Percentiles rank a stretch among this genome's conserved stretches.
phyloP scores from a whole-genome alignment of 2,888 invertebrate genomes.

The Trachelus iudaicus region DNA sequence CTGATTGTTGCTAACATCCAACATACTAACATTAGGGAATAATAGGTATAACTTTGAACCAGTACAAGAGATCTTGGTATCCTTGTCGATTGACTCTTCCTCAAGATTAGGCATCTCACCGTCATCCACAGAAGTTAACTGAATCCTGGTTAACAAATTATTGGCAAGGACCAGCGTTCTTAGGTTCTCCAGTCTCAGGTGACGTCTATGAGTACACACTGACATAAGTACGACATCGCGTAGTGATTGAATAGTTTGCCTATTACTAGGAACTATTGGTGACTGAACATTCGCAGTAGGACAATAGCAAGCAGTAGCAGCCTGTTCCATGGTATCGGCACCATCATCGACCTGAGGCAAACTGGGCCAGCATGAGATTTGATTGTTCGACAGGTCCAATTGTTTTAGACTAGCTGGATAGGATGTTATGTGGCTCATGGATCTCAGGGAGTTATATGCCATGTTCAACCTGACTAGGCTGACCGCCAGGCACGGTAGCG shows the following conservation, averaged over 20 bases:
- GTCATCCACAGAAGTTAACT: constrained; percentile 84
- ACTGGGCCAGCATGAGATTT: constrained; percentile 91
- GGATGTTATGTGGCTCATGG: constrained; percentile 76
- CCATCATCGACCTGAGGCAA: constrained; percentile 75
- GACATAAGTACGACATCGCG: constrained; percentile 80
- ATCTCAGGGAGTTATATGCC: constrained; percentile 84
- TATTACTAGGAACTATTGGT: constrained; percentile 54
- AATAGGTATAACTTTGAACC: constrained; percentile 70
- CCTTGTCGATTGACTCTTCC: constrained; percentile 66
- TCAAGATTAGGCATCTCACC: constrained; percentile 72
- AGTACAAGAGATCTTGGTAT: constrained; percentile 49
- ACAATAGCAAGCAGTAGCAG: constrained; percentile 80
- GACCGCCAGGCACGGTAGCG: constrained; percentile 91
- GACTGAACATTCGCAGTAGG: constrained; percentile 60
- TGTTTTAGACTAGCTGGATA: constrained; percentile 92
- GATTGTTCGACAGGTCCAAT: constrained; percentile 92
- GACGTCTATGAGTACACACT: constrained; percentile 88
- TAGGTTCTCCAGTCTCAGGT: constrained; percentile 83
- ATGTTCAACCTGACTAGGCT: constrained; percentile 88
- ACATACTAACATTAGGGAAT: constrained; percentile 93
- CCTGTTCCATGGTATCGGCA: constrained; percentile 74
- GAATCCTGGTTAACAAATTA: constrained; percentile 85
- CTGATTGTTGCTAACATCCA: constrained; percentile 92
- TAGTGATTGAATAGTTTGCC: constrained; percentile 70
- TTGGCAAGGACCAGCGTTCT: constrained; percentile 87